phyloP scores from a whole-genome alignment of 2,888 invertebrate genomes.

The Fabriciana adippe region DNA sequence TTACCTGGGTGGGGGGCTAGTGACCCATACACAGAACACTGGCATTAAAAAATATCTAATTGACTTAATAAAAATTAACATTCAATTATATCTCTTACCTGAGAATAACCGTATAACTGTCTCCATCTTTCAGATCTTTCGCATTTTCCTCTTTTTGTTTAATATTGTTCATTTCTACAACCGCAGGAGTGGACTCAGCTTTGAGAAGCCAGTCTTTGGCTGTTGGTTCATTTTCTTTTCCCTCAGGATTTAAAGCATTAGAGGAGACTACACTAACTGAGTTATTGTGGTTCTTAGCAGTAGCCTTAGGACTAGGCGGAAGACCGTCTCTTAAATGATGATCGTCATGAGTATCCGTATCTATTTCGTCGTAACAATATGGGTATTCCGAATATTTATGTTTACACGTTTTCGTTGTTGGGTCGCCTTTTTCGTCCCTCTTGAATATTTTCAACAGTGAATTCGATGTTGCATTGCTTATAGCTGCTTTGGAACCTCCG shows the following conservation, averaged over 20 bases:
- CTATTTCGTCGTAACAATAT: constrained; percentile 93
- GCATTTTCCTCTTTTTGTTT: constrained; percentile 70
- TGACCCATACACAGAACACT: no score
- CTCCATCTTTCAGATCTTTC: constrained; percentile 82
- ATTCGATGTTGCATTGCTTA: constrained; percentile 68
- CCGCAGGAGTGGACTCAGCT: constrained; percentile 58
- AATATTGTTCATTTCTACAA: constrained; percentile 76
- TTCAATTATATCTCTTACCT: constrained; percentile 61
- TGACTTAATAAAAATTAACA: no score
- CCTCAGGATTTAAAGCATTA: constrained; percentile 66
- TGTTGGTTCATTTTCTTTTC: constrained; percentile 66
- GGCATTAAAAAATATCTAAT: no score
- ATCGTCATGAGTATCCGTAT: constrained; percentile 86
- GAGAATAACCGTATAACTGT: constrained; percentile 90
- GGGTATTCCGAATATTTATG: constrained; percentile 95
- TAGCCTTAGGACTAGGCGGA: constrained; percentile 69
- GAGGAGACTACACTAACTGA: constrained; percentile 77
- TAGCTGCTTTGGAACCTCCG: constrained; percentile 65
- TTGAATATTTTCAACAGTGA: constrained; percentile 72
- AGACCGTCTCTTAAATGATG: constrained; percentile 78
- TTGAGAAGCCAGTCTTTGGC: constrained; percentile 75
- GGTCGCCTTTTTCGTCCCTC: constrained; percentile 68
- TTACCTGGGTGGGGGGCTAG: no score
- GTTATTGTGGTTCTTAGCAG: constrained; percentile 69
- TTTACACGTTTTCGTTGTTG: constrained; percentile 88